Evolutionary conservation across 2,797 vertebrate genomes (phyloP), one percentile per base, ranked within the genome.

Genomic region (Phrynocephalus guinanensis): DNA sequence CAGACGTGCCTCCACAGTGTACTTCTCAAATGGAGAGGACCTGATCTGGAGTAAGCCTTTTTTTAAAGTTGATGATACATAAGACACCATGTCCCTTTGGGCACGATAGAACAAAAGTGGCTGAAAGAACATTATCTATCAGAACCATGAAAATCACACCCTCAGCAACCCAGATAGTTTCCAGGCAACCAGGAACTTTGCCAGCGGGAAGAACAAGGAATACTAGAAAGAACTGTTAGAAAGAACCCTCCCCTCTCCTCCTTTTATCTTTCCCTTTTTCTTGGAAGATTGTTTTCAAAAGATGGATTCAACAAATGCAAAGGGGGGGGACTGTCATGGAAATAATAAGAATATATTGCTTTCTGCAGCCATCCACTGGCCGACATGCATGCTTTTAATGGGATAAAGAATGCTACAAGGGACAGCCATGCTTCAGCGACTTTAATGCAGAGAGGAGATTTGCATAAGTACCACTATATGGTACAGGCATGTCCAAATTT

Each of bases 131-230:
- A 56, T 83, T 72, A 56, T 30, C 82, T 72, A 24, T 24, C 28
- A 52, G 52, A 52, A 83, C 82, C 82, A 72, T 33, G 68, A 72
- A 56, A 83, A 83, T 72, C 68, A 83, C 72, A 83, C n/a, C 48
- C 68, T 72, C 20, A 6, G 82, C 48, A 72, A 83, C 48, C 48
- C 82, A 30, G 48, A 72, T 73, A 73, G 70, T 84, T 73, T 60
- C 82, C 52, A 84, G 24, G 82, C 50, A 84, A 84, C 82, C 50
- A 33, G 52, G 50, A 83, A 83, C n/a, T 73, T 83, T 73, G 70
- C 70, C 82, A 60, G 22, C 13, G 6, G 5, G 22, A 73, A 73
- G 71, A 75, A 73, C 50, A 26, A 33, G 50, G 60, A 56, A 38
- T 83, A 24, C 44, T 71, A 52, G 28, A 48, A 10, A 33, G 50